Conservation (phyloP, 1,140 invertebrate species). For the Aphelinus atriplicis region DNA sequence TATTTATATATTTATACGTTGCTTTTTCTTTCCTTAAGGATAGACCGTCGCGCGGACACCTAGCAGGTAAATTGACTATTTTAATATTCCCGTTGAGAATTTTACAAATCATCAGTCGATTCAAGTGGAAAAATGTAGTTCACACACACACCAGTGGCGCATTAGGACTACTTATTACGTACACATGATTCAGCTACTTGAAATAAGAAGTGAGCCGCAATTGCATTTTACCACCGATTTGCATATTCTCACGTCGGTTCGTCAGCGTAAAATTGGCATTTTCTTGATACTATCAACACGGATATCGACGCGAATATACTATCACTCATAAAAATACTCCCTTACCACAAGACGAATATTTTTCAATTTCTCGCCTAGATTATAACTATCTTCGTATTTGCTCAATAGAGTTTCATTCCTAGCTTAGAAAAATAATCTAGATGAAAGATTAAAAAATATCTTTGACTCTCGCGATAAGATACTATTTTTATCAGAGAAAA, state of each 20-base stretch:
- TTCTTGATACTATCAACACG: not conserved
- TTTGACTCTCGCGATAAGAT: not conserved
- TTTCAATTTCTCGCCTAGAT: conserved; percentile 15
- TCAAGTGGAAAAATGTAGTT: conserved; percentile 49
- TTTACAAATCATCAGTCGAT: conserved; percentile 62
- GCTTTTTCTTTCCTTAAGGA: conserved; percentile 47
- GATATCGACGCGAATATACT: conserved; percentile 4
- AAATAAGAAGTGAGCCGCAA: not conserved
- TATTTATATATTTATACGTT: conserved; percentile 38
- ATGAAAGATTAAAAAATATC: conserved; percentile 25
- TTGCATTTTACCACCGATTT: not conserved
- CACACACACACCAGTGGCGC: conserved; percentile 2
- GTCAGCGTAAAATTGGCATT: not conserved
- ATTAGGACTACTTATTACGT: conserved; percentile 18
- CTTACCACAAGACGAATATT: conserved; percentile 23
- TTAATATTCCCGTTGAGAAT: conserved; percentile 61
- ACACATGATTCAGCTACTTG: conserved; percentile 6
- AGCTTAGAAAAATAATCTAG: conserved; percentile 22
- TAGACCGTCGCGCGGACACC: conserved; percentile 52
- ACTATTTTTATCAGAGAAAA: conserved; percentile 7
- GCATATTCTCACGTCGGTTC: not conserved
- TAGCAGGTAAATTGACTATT: conserved; percentile 66
- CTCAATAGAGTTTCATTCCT: conserved; percentile 1
- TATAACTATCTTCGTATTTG: not conserved
- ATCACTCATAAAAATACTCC: conserved; percentile 28